A percentile compares a stretch with the other conserved stretches of the same genome.
phyloP scores from a whole-genome alignment of 1,140 invertebrate genomes.

The Neodiprion lecontei region DNA sequence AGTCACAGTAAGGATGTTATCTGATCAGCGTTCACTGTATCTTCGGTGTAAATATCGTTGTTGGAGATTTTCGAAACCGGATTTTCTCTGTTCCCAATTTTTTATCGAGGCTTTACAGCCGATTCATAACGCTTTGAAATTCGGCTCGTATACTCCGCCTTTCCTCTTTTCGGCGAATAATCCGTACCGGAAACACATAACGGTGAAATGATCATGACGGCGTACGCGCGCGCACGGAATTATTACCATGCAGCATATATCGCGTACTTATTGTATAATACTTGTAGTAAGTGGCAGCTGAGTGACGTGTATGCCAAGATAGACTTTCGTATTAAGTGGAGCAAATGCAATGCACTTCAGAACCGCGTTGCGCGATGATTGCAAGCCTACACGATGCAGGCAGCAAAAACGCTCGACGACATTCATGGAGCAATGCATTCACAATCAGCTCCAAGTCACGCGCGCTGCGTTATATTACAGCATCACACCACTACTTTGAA shows the following conservation, averaged over 20 bases:
- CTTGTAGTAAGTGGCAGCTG: slow-evolving; percentile 17
- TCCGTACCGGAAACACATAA: background rate
- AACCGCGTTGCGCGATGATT: slow-evolving; percentile 57
- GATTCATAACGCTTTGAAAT: no score
- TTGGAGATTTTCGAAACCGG: no score
- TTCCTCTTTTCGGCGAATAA: background rate
- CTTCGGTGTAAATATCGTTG: no score
- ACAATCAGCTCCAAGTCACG: slow-evolving; percentile 35
- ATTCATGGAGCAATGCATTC: background rate
- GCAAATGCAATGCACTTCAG: slow-evolving; percentile 56
- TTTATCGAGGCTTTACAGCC: no score
- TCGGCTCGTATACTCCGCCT: background rate
- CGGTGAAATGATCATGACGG: no score
- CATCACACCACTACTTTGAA: slow-evolving; percentile 58
- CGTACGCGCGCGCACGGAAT: background rate
- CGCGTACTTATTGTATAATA: slow-evolving; percentile 1
- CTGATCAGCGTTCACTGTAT: no score
- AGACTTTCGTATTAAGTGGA: slow-evolving; percentile 21
- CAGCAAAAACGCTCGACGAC: slow-evolving; percentile 25
- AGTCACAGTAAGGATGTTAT: no score
- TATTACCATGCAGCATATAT: slow-evolving; percentile 2
- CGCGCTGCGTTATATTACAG: slow-evolving; percentile 49
- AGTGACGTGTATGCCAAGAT: slow-evolving; percentile 25
- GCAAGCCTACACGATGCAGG: slow-evolving; percentile 48
- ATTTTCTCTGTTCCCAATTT: no score